These are phyloP conservation scores for Nyctibius bracteatus DNA, from an alignment of 2,113 vertebrate genomes.

Conservation along the genomic window DNA sequence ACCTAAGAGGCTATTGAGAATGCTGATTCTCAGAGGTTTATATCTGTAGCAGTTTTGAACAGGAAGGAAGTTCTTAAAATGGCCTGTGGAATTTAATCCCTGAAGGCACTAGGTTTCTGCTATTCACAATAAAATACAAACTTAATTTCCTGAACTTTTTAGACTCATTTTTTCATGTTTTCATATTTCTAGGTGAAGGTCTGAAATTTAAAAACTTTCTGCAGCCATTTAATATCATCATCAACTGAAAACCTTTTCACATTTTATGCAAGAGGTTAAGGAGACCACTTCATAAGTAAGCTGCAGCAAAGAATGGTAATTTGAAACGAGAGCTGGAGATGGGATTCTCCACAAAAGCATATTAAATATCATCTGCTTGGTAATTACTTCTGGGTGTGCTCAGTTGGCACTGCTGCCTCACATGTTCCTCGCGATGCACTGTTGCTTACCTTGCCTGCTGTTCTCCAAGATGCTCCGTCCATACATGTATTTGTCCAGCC, in stretches of 20 bases:
- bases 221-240: neutral
- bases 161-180: neutral
- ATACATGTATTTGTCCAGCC: neutral
- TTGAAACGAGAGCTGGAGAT: neutral
- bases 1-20: neutral
- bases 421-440: fast-evolving
- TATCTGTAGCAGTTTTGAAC: neutral
- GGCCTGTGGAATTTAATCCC: neutral
- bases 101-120: neutral
- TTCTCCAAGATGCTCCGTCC: neutral
- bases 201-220: neutral
- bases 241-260: neutral
- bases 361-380: neutral
- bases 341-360: neutral
- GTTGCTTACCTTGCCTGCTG: neutral
- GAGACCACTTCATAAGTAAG: neutral
- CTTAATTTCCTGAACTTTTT: neutral
- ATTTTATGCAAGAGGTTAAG: neutral
- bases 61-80: neutral
- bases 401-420: neutral
- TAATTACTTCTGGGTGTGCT: neutral
- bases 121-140: neutral
- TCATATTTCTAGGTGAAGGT: neutral
- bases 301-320: neutral
- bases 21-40: fast-evolving